A percentile compares a stretch with the other conserved stretches of the same genome.
Conservation (phyloP, 2,797 vertebrate species). For the Chaenodraco wilsoni region DNA sequence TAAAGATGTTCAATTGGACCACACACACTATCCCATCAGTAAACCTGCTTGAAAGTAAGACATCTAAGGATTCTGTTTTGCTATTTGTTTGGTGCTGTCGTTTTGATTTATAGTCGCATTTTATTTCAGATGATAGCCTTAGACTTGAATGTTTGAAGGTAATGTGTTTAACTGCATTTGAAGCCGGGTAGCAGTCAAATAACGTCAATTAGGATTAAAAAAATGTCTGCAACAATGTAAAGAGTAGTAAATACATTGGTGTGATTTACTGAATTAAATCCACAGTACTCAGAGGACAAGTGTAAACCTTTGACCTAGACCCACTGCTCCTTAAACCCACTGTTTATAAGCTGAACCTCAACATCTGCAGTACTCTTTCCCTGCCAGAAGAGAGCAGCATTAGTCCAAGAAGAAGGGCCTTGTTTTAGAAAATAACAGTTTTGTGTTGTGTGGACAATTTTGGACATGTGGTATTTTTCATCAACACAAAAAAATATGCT, state of each 20-base stretch:
- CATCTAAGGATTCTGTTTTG: no score
- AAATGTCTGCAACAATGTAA: not conserved
- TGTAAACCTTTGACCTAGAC: not conserved
- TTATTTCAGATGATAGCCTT: no score
- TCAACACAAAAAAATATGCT: no score
- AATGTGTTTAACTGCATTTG: not conserved
- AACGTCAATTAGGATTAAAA: not conserved
- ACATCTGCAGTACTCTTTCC: constrained; percentile 5
- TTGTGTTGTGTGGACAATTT: not conserved
- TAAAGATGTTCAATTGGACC: no score
- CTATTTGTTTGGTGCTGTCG: no score
- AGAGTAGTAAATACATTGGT: constrained; percentile 29
- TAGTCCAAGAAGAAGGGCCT: not conserved
- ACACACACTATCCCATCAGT: no score
- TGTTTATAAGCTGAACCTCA: not conserved
- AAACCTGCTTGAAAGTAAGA: no score
- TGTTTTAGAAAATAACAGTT: not conserved
- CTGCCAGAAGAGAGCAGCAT: constrained; percentile 38
- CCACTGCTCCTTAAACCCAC: not conserved
- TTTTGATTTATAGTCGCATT: no score
- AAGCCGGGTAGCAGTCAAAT: not conserved
- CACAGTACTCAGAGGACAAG: not conserved
- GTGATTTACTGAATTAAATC: constrained; percentile 50
- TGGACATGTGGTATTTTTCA: not conserved
- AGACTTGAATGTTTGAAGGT: not conserved